Conservation (phyloP, 2,888 invertebrate species). For the Habrosyne pyritoides region DNA sequence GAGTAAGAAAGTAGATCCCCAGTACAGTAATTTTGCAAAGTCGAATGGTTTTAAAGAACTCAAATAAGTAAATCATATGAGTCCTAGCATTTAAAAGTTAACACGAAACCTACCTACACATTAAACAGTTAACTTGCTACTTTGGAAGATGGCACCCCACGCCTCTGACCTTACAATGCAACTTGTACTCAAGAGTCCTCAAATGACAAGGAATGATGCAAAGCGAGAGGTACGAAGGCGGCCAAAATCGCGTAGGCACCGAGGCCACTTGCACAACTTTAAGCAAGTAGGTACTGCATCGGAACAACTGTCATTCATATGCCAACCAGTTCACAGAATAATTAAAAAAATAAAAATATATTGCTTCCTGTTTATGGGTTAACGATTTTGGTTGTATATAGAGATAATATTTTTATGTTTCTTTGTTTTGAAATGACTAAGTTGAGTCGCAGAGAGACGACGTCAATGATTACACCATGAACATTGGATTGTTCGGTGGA, state of each 20-base stretch:
- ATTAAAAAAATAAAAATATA: neutral
- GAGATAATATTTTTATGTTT: too few species aligned
- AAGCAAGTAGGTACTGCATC: constrained; percentile 19
- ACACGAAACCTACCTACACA: constrained; percentile 5
- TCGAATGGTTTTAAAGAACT: too few species aligned
- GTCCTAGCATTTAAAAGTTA: neutral
- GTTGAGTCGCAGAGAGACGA: too few species aligned
- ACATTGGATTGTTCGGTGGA: too few species aligned
- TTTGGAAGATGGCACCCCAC: constrained; percentile 24
- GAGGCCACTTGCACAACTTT: constrained; percentile 67
- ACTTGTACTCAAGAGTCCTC: constrained; percentile 19
- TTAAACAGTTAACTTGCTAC: constrained; percentile 16
- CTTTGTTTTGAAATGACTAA: too few species aligned
- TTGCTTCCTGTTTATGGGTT: neutral
- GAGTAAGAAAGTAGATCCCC: too few species aligned
- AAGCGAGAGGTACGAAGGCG: constrained; percentile 42
- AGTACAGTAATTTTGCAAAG: too few species aligned
- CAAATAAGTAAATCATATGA: neutral
- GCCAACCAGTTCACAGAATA: neutral
- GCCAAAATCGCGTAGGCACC: constrained; percentile 53
- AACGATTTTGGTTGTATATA: neutral
- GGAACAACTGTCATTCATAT: constrained; percentile 8
- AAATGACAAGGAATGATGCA: constrained; percentile 30
- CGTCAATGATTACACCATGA: too few species aligned
- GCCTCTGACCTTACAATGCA: constrained; percentile 34